Evolutionary conservation across 2,888 invertebrate genomes (phyloP), one percentile per base, ranked within the genome.

Genomic region (Girardia tigrina): DNA sequence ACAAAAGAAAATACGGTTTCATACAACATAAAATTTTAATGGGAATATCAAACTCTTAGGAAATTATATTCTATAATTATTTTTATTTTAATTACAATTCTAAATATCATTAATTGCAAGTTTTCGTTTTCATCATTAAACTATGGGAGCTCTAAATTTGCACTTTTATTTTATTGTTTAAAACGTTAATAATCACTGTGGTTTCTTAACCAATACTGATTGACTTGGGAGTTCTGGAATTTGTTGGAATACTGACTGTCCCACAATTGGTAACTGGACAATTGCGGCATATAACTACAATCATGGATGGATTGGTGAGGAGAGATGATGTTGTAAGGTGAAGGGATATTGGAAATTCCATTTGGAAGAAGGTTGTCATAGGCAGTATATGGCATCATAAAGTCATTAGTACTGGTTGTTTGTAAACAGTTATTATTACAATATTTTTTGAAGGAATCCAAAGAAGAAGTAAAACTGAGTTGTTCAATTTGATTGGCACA

Each of bases 351-450:
- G n/a, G 56, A n/a, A 56, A 56, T 56, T 23, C 56, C 56, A 56
- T 56, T 56, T 56, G 56, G 56, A 56, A 56, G 56, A 16, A 56
- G 56, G n/a, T 16, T 56, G 23, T 56, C 56, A 56, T 56, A 56
- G 23, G 23, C 56, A 8, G 8, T 56, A 56, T 56, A 56, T n/a
- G 56, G n/a, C n/a, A n/a, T 4, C 56, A 56, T 56, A n/a, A 56
- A 56, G 4, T 56, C 56, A n/a, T 56, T 4, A n/a, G n/a, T 56
- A 20, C 23, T n/a, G n/a, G 56, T 20, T 56, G 56, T 56, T 56
- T 56, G 56, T 56, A n/a, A 12, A 56, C n/a, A 56, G 23, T 56
- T 56, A 23, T 56, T 56, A n/a, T n/a, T 20, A n/a, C 56, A 56
- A 56, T 56, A 56, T 56, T 56, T 56, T 56, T 56, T 56, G 23